Percentiles rank a stretch among this genome's conserved stretches.
Evolutionary conservation across 2,888 invertebrate species (phyloP).

Genomic region (Philonicus albiceps): DNA sequence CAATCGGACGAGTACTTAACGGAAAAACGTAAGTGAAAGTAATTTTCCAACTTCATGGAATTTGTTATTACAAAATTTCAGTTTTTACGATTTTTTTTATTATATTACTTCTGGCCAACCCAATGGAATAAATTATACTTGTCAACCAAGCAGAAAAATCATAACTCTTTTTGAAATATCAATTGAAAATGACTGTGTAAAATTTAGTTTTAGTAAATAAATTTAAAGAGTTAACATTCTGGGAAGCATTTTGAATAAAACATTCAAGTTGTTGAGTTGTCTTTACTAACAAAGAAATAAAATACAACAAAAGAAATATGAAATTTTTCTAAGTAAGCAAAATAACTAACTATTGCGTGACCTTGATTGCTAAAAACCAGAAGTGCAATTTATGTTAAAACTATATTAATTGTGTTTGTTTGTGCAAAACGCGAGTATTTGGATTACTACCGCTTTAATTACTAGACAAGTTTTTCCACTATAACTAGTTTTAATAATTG

Average conservation of each 20-base stretch:
- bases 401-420: neutral
- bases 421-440: neutral
- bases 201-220: neutral
- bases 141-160: neutral
- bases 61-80: neutral
- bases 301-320: too few species aligned
- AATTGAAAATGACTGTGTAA: neutral
- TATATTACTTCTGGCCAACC: neutral
- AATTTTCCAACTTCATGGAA: neutral
- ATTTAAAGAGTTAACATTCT: neutral
- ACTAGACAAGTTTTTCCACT: neutral
- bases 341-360: neutral
- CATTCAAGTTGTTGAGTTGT: neutral
- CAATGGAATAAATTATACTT: neutral
- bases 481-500: neutral
- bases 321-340: too few species aligned
- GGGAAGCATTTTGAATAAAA: neutral
- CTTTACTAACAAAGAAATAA: neutral
- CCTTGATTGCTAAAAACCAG: neutral
- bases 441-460: neutral
- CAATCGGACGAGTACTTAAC: neutral
- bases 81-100: neutral
- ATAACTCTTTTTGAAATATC: neutral
- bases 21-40: slow-evolving; percentile 17
- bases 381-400: neutral